Base-by-base conservation (phyloP, 2,113 vertebrate genomes). In the Excalfactoria chinensis region DNA sequence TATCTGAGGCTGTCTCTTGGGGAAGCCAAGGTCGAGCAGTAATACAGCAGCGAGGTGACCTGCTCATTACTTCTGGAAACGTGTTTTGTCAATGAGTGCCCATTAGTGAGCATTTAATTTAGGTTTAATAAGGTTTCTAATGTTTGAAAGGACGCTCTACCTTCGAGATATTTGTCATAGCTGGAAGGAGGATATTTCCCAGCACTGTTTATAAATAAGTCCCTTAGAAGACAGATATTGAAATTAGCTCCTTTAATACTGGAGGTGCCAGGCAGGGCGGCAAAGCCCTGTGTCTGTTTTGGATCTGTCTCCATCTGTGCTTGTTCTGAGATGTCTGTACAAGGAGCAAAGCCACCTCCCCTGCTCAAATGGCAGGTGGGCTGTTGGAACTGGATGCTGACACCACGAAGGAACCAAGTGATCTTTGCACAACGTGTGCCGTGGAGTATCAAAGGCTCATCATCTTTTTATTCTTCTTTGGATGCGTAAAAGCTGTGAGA, bases 151-250 rank as follows among this genome's bases (percentile, higher is more conserved):
- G 89, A 91, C 78, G 66, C 73, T 21, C 22, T 22, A 32, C 89
- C 77, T 96, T 93, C 76, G 75, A 88, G 88, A 66, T 92, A 82
- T 84, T 95, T 72, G 91, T 84, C 58, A 17, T 95, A 93, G 95
- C 84, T 92, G 93, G 79, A 91, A 84, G 72, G 91, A 67, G 84
- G 70, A 74, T 93, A 58, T 96, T 95, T 96, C 88, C 67, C 85
- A 7, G 0, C n/a, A 2, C 75, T 43, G 37, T 89, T 93, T 83
- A 74, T 95, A 94, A 96, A 95, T 87, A 89, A 95, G 88, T 30
- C 82, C 75, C 66, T 85, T 35, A 62, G 89, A 94, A 92, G 91
- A 34, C 21, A 19, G 79, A 78, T 91, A 91, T 77, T 44, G 78
- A 80, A 91, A 95, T 69, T 43, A 68, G 34, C 53, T 89, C 44